Percentiles rank a stretch among this genome's conserved stretches.
These are phyloP conservation scores for Diloba caeruleocephala DNA, from an alignment of 2,888 invertebrate species.

Conservation along the genomic window DNA sequence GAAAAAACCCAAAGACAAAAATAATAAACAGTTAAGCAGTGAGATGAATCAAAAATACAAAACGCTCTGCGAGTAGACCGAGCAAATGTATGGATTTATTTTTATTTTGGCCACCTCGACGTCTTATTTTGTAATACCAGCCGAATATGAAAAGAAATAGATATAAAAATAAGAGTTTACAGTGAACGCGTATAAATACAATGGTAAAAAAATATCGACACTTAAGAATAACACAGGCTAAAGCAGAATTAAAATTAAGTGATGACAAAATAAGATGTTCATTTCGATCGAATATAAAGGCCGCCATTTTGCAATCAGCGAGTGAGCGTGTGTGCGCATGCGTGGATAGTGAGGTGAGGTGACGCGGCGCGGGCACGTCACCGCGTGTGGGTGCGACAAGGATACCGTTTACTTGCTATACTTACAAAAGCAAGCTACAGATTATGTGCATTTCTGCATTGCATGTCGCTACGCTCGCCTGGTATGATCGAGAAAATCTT, in stretches of 20 bases:
- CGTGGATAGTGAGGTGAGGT: conserved; percentile 43
- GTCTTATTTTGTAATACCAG: conserved; percentile 28
- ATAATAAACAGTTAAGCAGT: conserved; percentile 11
- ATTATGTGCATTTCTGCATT: conserved; percentile 45
- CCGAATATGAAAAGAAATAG: conserved; percentile 8
- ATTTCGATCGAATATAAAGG: conserved; percentile 59
- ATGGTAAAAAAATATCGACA: conserved; percentile 28
- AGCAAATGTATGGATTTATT: conserved; percentile 26
- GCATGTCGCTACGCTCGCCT: conserved; percentile 47
- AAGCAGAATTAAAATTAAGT: conserved; percentile 36
- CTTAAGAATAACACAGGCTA: conserved; percentile 23
- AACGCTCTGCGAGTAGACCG: conserved; percentile 1
- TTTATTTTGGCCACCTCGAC: conserved; percentile 41
- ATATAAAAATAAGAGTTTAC: conserved; percentile 1
- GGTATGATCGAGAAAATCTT: conserved; percentile 51
- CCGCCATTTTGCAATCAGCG: conserved; percentile 74
- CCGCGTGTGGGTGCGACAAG: conserved; percentile 66
- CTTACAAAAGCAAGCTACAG: conserved; percentile 48
- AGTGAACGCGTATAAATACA: conserved; percentile 1
- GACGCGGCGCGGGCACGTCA: conserved; percentile 57
- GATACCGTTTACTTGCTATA: conserved; percentile 59
- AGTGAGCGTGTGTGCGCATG: conserved; percentile 57
- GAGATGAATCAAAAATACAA: conserved; percentile 16
- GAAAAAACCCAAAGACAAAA: conserved; percentile 13
- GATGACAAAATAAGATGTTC: conserved; percentile 54